Evolutionary conservation across 2,113 vertebrate species (phyloP).

Genomic region (Chitala chitala): DNA sequence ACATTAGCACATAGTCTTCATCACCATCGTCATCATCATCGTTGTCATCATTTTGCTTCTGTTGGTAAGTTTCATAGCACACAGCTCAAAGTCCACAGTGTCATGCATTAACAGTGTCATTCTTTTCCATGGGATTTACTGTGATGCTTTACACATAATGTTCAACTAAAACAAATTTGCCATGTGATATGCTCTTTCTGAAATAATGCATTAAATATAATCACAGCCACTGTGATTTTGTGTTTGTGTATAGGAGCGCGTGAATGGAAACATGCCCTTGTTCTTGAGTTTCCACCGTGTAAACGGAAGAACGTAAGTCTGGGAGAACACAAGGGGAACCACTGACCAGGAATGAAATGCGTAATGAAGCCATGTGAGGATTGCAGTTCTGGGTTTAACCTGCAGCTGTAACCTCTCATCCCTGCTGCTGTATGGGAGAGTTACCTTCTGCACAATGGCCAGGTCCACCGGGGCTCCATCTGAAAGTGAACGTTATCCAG

Average conservation of each 20-base stretch:
- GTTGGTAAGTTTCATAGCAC: no score
- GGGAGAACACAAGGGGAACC: not conserved
- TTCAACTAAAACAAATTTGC: not conserved
- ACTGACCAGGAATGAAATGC: not conserved
- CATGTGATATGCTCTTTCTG: not conserved
- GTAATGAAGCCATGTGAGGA: constrained; percentile 8
- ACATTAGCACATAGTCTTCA: no score
- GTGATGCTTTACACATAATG: no score
- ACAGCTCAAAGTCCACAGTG: no score
- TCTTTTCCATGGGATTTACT: no score
- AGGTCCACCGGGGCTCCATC: not conserved
- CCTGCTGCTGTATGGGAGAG: not conserved
- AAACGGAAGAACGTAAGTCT: not conserved
- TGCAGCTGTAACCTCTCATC: not conserved
- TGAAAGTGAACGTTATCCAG: not conserved
- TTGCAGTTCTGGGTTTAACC: not conserved
- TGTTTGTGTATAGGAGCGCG: not conserved
- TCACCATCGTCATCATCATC: no score
- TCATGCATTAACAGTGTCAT: no score
- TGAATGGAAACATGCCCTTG: not conserved
- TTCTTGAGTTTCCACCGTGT: not conserved
- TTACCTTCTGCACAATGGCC: not conserved
- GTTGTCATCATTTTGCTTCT: no score
- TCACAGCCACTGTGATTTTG: no score
- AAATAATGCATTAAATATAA: not conserved